These are phyloP conservation scores for Corticium candelabrum DNA, from an alignment of 37 sponge, comb jelly and placozoan species.

Conservation along the genomic window DNA sequence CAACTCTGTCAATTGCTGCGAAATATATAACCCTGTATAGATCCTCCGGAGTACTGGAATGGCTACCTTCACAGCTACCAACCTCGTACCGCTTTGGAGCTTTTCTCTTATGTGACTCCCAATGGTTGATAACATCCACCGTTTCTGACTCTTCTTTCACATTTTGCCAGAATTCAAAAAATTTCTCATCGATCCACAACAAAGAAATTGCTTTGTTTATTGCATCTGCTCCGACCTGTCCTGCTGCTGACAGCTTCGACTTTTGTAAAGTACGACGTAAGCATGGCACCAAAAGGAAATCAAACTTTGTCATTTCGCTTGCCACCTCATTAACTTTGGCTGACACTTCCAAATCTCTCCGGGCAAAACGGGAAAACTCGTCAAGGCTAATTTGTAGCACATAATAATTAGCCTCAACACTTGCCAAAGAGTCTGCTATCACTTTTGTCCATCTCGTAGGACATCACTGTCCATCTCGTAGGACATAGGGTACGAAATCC, in stretches of 20 bases:
- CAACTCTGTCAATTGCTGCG: slow-evolving; percentile 48
- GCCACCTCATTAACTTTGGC: neutral
- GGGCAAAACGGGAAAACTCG: neutral
- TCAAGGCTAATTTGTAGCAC: neutral
- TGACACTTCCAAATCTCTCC: neutral
- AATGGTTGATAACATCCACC: slow-evolving; percentile 41
- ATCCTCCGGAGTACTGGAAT: slow-evolving; percentile 19
- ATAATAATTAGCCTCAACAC: neutral
- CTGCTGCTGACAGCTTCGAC: neutral
- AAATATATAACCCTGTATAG: slow-evolving; percentile 30
- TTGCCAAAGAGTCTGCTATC: neutral
- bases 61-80: slow-evolving; percentile 30
- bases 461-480: neutral
- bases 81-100: slow-evolving; percentile 39
- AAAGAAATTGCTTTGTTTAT: slow-evolving; percentile 11
- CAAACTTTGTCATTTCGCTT: neutral
- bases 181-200: slow-evolving; percentile 31
- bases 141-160: slow-evolving; percentile 13
- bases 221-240: neutral
- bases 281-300: neutral
- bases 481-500: too few species aligned
- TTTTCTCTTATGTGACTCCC: slow-evolving; percentile 37
- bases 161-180: slow-evolving; percentile 44
- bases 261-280: neutral
- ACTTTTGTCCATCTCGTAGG: slow-evolving; percentile 2